phyloP scores from a whole-genome alignment of 2,113 vertebrate genomes.

The Equus przewalskii region DNA sequence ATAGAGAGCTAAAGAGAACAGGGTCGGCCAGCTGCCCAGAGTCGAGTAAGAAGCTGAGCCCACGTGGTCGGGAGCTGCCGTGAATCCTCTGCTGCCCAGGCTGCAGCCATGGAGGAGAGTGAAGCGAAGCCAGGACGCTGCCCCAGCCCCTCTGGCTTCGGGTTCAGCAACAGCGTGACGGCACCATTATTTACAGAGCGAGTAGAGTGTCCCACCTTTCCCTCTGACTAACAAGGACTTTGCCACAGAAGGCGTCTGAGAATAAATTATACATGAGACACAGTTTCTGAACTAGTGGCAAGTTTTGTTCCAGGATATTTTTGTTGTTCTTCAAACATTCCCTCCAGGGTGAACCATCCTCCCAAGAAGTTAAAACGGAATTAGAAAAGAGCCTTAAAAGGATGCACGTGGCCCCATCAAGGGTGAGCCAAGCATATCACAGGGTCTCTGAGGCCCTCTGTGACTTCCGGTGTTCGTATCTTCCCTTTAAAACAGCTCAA shows the following conservation, averaged over 20 bases:
- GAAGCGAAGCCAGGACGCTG: not conserved
- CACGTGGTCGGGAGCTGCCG: no score
- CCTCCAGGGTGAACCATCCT: slow-evolving; percentile 33
- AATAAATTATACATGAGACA: slow-evolving; percentile 75
- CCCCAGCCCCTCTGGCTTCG: not conserved
- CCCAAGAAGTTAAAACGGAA: slow-evolving; percentile 18
- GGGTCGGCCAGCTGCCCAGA: not conserved
- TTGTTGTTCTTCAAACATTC: slow-evolving; percentile 73
- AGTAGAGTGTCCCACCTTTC: slow-evolving; percentile 45
- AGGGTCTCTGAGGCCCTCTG: not conserved
- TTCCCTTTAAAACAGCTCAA: not conserved
- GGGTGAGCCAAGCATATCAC: accelerated
- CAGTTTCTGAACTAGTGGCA: slow-evolving; percentile 66
- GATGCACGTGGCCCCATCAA: not conserved
- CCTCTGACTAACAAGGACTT: slow-evolving; percentile 62
- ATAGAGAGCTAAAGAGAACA: not conserved
- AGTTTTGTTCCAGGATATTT: slow-evolving; percentile 64
- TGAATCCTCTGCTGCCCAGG: not conserved
- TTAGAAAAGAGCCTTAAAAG: slow-evolving; percentile 16
- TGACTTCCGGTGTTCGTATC: not conserved
- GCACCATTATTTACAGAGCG: not conserved
- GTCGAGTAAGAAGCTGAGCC: not conserved
- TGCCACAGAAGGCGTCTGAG: slow-evolving; percentile 71
- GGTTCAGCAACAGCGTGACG: not conserved
- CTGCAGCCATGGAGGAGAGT: not conserved